These are phyloP conservation scores for Rhagonycha lutea DNA, from an alignment of 2,888 invertebrate species.

Conservation along the genomic window DNA sequence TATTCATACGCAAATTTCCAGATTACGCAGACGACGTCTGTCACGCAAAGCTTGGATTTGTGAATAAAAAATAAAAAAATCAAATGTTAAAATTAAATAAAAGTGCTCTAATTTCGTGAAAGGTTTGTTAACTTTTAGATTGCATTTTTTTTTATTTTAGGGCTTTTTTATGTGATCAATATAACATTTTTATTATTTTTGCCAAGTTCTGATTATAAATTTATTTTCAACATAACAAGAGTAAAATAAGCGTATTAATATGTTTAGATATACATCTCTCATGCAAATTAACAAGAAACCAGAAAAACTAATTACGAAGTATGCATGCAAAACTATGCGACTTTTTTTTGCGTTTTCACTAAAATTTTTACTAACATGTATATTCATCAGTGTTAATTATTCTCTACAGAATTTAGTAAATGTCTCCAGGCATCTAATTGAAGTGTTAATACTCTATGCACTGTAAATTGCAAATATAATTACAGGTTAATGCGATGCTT, in stretches of 20 bases:
- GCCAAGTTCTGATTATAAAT: background rate
- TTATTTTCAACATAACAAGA: constrained; percentile 9
- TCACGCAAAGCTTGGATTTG: constrained; percentile 19
- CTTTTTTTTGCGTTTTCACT: constrained; percentile 19
- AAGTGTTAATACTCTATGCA: background rate
- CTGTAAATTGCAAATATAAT: background rate
- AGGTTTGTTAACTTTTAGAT: background rate
- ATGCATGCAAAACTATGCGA: constrained; percentile 29
- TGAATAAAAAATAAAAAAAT: constrained; percentile 6
- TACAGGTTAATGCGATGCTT: background rate
- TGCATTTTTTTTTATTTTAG: background rate
- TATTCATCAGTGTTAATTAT: constrained; percentile 31
- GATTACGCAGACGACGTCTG: constrained; percentile 44
- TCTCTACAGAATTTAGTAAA: constrained; percentile 17
- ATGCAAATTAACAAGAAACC: constrained; percentile 26
- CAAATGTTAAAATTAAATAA: constrained; percentile 11
- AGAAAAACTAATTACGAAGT: constrained; percentile 27
- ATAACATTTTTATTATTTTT: background rate
- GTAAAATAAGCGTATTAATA: constrained; percentile 18
- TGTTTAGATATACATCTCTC: constrained; percentile 28
- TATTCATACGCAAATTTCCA: constrained; percentile 55
- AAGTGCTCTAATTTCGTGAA: background rate
- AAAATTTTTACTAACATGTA: constrained; percentile 29
- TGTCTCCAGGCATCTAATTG: constrained; percentile 16
- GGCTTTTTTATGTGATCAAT: background rate